A percentile compares a stretch with the other conserved stretches of the same genome.
These are phyloP conservation scores for Aulostomus chinensis DNA, from an alignment of 2,797 vertebrate genomes.

Conservation along the genomic window DNA sequence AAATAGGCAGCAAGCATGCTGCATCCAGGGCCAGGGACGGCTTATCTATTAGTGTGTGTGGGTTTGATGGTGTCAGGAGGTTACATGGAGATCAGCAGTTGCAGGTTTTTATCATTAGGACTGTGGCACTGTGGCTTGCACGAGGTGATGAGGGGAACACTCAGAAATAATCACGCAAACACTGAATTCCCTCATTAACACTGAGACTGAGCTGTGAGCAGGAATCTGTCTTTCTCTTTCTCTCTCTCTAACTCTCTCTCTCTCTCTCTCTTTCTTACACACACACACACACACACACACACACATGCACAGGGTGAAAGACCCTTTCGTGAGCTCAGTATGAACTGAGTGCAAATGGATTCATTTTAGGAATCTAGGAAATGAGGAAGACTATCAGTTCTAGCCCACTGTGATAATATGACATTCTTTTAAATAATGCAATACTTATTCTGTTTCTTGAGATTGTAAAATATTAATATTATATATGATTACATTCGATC, in stretches of 20 bases:
- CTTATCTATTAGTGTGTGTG: constrained; percentile 18
- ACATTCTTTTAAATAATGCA: background rate
- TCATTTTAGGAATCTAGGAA: too few species aligned
- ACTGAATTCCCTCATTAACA: constrained; percentile 58
- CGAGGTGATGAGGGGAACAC: constrained; percentile 43
- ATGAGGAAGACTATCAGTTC: too few species aligned
- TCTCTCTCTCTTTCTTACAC: constrained; percentile 4
- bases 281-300: constrained; percentile 6
- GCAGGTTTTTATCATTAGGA: constrained; percentile 39
- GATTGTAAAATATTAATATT: too few species aligned
- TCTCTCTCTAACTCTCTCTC: constrained; percentile 17
- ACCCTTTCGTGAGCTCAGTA: too few species aligned
- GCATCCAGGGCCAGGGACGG: constrained; percentile 15
- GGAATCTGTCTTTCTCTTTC: constrained; percentile 28
- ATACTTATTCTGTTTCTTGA: background rate
- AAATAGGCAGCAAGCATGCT: constrained; percentile 36
- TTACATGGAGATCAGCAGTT: constrained; percentile 28
- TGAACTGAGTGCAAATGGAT: too few species aligned
- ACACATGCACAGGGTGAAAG: too few species aligned
- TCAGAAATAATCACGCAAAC: constrained; percentile 64
- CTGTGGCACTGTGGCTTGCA: constrained; percentile 23
- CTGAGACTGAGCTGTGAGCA: constrained; percentile 51
- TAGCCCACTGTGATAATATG: background rate
- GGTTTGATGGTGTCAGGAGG: constrained; percentile 18
- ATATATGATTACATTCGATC: too few species aligned